Evolutionary conservation across 2,797 vertebrate species (phyloP).

Genomic region (Oceanodroma leucorhoa): DNA sequence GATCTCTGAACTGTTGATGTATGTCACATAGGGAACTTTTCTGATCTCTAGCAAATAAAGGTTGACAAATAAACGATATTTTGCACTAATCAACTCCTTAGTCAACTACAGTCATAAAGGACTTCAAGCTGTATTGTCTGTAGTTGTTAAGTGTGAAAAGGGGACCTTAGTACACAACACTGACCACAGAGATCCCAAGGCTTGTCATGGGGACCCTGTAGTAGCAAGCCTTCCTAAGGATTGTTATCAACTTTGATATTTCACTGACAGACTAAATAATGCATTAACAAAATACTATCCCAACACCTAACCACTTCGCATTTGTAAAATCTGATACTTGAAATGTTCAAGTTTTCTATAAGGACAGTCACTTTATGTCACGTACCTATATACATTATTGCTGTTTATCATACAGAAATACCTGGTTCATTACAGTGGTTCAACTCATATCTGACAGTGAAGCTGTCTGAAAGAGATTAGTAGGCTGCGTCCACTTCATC

Average conservation of each 20-base stretch:
- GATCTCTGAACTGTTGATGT: neutral
- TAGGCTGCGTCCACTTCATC: neutral
- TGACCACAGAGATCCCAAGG: neutral
- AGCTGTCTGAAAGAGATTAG: neutral
- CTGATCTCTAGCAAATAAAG: neutral
- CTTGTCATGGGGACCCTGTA: neutral
- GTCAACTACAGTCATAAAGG: neutral
- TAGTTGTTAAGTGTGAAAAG: neutral
- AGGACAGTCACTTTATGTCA: neutral
- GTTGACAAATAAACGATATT: neutral
- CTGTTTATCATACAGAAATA: neutral
- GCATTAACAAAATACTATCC: neutral
- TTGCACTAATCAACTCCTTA: neutral
- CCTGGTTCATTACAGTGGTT: neutral
- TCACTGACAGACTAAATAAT: neutral
- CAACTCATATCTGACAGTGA: neutral
- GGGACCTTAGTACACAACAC: neutral
- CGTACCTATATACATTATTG: accelerated
- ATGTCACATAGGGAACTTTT: neutral
- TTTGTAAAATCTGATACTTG: neutral
- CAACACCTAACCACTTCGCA: neutral
- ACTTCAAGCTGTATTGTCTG: neutral
- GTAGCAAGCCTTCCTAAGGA: neutral
- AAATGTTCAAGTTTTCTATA: neutral
- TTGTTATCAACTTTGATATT: neutral